Conservation (phyloP, 2,797 vertebrate species). For the Rhinella marina region DNA sequence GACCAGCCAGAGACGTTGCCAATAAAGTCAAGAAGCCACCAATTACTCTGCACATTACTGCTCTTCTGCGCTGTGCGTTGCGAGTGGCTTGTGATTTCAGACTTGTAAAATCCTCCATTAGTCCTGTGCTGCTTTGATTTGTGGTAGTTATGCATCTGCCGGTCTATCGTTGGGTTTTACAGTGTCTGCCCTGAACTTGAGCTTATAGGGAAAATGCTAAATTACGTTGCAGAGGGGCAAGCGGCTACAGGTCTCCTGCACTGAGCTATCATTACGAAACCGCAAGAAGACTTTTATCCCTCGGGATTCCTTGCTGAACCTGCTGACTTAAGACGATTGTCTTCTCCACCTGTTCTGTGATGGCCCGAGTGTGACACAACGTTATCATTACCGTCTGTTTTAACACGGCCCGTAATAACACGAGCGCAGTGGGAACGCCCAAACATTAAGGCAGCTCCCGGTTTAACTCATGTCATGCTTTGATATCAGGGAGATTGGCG, state of each 20-base stretch:
- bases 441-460: not conserved
- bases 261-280: conserved; percentile 41
- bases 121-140: not conserved
- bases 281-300: conserved; percentile 18
- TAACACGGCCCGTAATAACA: conserved; percentile 7
- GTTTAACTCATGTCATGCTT: not conserved
- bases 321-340: conserved; percentile 44
- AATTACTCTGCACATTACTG: not conserved
- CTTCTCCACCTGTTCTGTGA: conserved; percentile 35
- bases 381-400: conserved; percentile 24
- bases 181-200: conserved; percentile 13
- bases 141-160: not conserved
- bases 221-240: conserved; percentile 4
- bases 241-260: conserved; percentile 12
- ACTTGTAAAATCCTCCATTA: conserved; percentile 24
- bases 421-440: not conserved
- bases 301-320: conserved; percentile 26
- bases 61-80: not conserved
- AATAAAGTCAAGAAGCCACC: not conserved
- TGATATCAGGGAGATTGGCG: not conserved
- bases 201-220: not conserved
- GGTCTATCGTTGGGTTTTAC: not conserved
- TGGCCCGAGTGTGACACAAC: conserved; percentile 20
- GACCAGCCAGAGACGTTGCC: not conserved
- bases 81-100: not conserved